phyloP scores from a whole-genome alignment of 2,888 invertebrate species.

The Drosophila infuscata region DNA sequence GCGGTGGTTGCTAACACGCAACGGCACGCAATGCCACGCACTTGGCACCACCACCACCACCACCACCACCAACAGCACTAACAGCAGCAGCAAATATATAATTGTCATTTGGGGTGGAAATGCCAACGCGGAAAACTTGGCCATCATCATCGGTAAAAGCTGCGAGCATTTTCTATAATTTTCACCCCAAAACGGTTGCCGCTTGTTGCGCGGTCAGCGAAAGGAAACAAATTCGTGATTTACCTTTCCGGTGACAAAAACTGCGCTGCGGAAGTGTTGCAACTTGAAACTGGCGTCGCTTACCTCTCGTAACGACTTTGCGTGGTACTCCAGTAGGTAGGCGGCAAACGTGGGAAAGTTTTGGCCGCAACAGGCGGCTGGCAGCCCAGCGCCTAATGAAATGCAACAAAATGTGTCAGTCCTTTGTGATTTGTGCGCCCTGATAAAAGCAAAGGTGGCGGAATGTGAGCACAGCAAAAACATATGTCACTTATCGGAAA shows the following conservation, averaged over 20 bases:
- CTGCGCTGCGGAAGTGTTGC: slow-evolving; percentile 65
- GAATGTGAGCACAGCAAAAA: slow-evolving; percentile 23
- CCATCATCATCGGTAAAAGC: slow-evolving; percentile 49
- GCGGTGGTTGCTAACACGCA: slow-evolving; percentile 62
- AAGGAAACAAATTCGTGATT: slow-evolving; percentile 66
- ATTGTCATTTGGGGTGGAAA: slow-evolving; percentile 50
- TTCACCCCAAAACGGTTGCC: slow-evolving; percentile 65
- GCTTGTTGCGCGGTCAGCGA: slow-evolving; percentile 75
- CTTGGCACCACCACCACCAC: slow-evolving; percentile 44
- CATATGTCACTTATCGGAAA: slow-evolving; percentile 1
- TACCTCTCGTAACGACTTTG: slow-evolving; percentile 38
- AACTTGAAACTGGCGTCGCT: slow-evolving; percentile 47
- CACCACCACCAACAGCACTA: slow-evolving; percentile 27
- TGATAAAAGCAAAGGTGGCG: slow-evolving; percentile 53
- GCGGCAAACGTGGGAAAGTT: slow-evolving; percentile 72
- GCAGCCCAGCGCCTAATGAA: slow-evolving; percentile 65
- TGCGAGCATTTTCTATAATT: slow-evolving; percentile 64
- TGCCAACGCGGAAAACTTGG: slow-evolving; percentile 46
- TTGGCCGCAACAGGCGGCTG: slow-evolving; percentile 56
- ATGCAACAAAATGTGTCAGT: slow-evolving; percentile 66
- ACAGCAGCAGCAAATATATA: slow-evolving; percentile 13
- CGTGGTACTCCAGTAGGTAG: slow-evolving; percentile 51
- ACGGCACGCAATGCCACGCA: slow-evolving; percentile 21
- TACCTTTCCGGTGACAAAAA: slow-evolving; percentile 79
- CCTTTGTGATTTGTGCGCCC: slow-evolving; percentile 43